Percentiles rank a stretch among this genome's conserved stretches.
phyloP scores from a whole-genome alignment of 2,797 vertebrate genomes.

The Oreochromis grahami region DNA sequence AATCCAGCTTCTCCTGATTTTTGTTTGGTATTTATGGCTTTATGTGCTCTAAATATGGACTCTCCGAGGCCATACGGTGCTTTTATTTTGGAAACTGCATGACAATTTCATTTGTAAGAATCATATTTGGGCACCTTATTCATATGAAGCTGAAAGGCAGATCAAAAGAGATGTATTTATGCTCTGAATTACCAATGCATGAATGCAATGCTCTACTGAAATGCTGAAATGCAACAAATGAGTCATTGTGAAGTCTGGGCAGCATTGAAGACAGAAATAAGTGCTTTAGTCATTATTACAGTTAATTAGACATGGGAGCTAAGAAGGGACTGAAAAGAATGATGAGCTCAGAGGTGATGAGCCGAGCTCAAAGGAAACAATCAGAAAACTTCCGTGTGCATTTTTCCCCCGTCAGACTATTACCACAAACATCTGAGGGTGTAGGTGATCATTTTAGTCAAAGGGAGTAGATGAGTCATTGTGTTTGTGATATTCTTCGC shows the following conservation, averaged over 20 bases:
- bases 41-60: background rate
- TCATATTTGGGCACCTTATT: conserved; percentile 1
- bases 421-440: background rate
- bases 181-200: background rate
- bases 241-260: background rate
- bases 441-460: conserved; percentile 2
- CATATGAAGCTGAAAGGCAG: background rate
- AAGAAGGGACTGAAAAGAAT: conserved; percentile 15
- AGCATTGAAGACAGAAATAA: background rate
- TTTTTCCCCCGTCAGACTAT: background rate
- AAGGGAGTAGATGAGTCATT: conserved; percentile 17
- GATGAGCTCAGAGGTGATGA: conserved; percentile 18
- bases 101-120: background rate
- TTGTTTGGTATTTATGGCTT: background rate
- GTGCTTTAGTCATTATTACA: conserved; percentile 19
- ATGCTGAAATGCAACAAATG: background rate
- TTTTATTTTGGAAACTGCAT: background rate
- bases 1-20: background rate
- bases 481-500: conserved; percentile 1
- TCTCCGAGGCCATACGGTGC: background rate
- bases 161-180: conserved; percentile 16
- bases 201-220: background rate
- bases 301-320: conserved; percentile 34
- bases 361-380: background rate
- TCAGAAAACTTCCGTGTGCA: background rate